phyloP scores from a whole-genome alignment of 1,140 invertebrate genomes.

The Drosophila burlai region DNA sequence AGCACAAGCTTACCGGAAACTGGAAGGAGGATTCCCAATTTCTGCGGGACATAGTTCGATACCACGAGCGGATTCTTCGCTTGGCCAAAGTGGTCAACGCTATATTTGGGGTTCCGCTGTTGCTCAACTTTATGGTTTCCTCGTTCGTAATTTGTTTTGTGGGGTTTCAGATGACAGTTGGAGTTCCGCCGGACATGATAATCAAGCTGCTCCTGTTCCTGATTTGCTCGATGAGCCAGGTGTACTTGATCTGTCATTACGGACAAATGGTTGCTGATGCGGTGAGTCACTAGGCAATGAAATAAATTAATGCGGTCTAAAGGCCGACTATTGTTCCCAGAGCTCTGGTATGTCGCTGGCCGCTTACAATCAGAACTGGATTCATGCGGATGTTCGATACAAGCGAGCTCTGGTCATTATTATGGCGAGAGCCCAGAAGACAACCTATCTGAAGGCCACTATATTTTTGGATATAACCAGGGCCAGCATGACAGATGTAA shows the following conservation, averaged over 20 bases:
- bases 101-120: conserved; percentile 61
- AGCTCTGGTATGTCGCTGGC: conserved; percentile 56
- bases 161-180: conserved; percentile 72
- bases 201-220: conserved; percentile 59
- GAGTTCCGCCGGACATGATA: conserved; percentile 49
- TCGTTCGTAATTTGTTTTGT: conserved; percentile 79
- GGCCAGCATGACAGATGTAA: conserved; percentile 23
- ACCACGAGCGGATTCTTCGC: conserved; percentile 46
- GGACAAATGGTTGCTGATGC: conserved; percentile 69
- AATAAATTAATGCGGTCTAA: neutral
- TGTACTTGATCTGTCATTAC: conserved; percentile 71
- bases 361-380: conserved; percentile 70
- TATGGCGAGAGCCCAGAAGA: conserved; percentile 61
- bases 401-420: conserved; percentile 54
- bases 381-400: conserved; percentile 58
- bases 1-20: conserved; percentile 32
- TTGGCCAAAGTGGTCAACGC: conserved; percentile 47
- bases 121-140: conserved; percentile 70
- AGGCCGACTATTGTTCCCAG: conserved; percentile 12
- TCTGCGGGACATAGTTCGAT: conserved; percentile 39
- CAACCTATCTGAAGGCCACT: conserved; percentile 61
- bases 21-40: conserved; percentile 46
- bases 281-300: conserved; percentile 19
- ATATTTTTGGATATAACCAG: conserved; percentile 39
- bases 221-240: conserved; percentile 52